Base-by-base conservation (phyloP, 2,113 vertebrate species). In the Pagrus major region DNA sequence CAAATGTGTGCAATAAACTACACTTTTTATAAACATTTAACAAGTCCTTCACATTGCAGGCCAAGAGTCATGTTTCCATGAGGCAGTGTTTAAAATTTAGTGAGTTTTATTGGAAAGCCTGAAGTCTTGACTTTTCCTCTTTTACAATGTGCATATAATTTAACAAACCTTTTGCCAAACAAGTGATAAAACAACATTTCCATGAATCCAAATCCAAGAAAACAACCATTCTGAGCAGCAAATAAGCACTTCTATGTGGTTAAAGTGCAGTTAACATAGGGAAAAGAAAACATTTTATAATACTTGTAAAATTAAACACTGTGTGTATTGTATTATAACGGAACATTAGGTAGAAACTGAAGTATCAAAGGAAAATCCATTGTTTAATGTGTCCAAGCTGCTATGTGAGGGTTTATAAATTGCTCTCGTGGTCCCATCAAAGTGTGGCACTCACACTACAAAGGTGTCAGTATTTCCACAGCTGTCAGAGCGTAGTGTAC, bases 401-500 rank as follows among this genome's bases (percentile, higher is more conserved):
- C 29, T 58, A 21, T 59, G 31, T 46, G 25, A 54, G 52, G 58
- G 27, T 46, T 61, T 21, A 9, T 46, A 37, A 37, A 68, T 80
- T n/a, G 25, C 63, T 51, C 16, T 29, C 9, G 18, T 47, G 33
- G 37, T 55, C 20, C 21, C 15, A 39, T 64, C 54, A 56, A 64
- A 58, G 33, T 18, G 3, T n/a, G 33, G 5, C 59, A 52, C 8
- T 47, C 20, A 60, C 60, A 37, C 41, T 49, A 56, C 33, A 72
- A 66, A 85, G 59, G 44, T 80, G 72, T 64, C 71, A 27, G 46
- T 58, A 56, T 60, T 49, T 35, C 23, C 46, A 35, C 81, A 81
- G 72, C 85, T 84, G 83, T 88, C 86, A 81, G 47, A 64, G 51
- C 56, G 49, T 7, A 39, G 55, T 37, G 44, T 35, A 81, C 52